Evolutionary conservation across 2,113 vertebrate species (phyloP).

Genomic region (Chaetorhynchus papuensis): DNA sequence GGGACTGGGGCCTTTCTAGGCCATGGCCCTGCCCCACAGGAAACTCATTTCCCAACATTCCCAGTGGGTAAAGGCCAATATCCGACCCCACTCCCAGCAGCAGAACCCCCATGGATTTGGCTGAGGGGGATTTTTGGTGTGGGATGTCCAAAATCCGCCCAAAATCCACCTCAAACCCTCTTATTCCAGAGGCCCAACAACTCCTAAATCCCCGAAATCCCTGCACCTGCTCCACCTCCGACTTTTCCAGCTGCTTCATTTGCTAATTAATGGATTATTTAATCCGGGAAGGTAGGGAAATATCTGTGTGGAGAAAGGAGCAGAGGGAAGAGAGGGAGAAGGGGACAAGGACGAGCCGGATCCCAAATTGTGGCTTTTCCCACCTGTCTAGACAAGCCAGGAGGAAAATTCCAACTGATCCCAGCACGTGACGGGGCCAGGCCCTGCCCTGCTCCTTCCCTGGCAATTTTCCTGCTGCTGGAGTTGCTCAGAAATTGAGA

Average conservation of each 20-base stretch:
- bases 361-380: neutral
- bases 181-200: neutral
- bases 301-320: accelerated
- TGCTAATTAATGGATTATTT: neutral
- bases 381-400: neutral
- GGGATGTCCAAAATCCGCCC: accelerated
- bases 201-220: neutral
- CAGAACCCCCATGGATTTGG: neutral
- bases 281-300: neutral
- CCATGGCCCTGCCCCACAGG: neutral
- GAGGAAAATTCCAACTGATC: neutral
- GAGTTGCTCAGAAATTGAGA: neutral
- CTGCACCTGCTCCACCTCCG: neutral
- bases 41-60: neutral
- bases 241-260: neutral
- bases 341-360: neutral
- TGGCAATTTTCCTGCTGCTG: neutral
- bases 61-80: neutral
- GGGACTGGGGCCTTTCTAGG: neutral
- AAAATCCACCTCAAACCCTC: neutral
- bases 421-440: neutral
- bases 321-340: neutral
- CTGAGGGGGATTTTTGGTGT: neutral
- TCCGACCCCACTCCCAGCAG: neutral
- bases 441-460: neutral